phyloP scores from a whole-genome alignment of 2,888 invertebrate genomes.

The Zeuzera pyrina region DNA sequence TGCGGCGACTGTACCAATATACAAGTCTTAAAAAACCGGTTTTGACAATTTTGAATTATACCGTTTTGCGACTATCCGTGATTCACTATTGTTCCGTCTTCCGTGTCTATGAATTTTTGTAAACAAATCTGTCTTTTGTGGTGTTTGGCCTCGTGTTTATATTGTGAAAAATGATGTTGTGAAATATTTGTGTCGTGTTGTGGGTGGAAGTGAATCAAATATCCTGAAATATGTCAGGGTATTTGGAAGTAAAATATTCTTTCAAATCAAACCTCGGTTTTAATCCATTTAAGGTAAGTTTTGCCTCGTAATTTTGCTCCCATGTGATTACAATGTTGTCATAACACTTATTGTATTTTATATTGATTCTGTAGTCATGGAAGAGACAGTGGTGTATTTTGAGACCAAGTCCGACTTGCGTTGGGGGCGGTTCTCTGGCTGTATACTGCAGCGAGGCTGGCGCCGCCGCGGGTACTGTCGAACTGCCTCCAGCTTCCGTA shows the following conservation, averaged over 20 bases:
- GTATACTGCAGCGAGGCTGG: conserved; percentile 70
- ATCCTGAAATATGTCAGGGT: conserved; percentile 71
- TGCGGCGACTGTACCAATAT: too few relatives aligned
- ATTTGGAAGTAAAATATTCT: conserved; percentile 77
- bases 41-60: background rate
- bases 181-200: background rate
- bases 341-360: conserved; percentile 28
- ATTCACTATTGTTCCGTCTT: background rate
- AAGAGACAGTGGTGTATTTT: conserved; percentile 78
- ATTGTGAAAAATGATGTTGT: background rate
- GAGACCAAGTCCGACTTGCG: conserved; percentile 66
- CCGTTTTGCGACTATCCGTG: background rate
- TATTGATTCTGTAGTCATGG: conserved; percentile 75
- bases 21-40: background rate
- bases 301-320: conserved; percentile 12
- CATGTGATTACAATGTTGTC: conserved; percentile 16
- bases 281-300: conserved; percentile 76
- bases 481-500: conserved; percentile 72
- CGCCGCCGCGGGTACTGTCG: conserved; percentile 58
- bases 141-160: background rate
- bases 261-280: conserved; percentile 73
- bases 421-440: conserved; percentile 68
- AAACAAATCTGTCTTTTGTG: conserved; percentile 1
- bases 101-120: conserved; percentile 6
- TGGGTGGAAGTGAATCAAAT: background rate